Conservation (phyloP, 1,140 invertebrate species). For the Mesaphorura yosii region DNA sequence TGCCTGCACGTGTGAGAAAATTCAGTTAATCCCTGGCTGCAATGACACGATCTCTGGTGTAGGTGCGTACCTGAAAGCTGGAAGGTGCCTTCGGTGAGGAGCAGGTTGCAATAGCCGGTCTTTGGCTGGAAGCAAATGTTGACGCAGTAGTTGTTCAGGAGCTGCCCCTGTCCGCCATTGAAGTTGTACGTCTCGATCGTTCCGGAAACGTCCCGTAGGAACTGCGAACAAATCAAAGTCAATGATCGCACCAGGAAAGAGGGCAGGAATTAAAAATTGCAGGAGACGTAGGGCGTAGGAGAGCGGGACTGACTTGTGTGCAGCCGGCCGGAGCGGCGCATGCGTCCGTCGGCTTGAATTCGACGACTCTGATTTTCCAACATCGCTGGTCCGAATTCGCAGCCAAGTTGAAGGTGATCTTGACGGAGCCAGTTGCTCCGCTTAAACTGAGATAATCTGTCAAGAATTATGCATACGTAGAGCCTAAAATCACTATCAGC, state of each 20-base stretch:
- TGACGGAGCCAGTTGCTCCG: constrained; percentile 2
- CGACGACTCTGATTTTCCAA: constrained; percentile 54
- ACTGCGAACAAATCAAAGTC: constrained; percentile 25
- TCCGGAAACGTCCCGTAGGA: constrained; percentile 12
- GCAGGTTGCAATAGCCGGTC: constrained; percentile 18
- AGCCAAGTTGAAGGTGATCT: background rate
- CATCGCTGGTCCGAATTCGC: constrained; percentile 14
- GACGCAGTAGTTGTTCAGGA: constrained; percentile 15
- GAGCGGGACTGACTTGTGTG: constrained; percentile 22
- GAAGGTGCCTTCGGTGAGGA: constrained; percentile 21
- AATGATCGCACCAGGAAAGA: too few relatives aligned
- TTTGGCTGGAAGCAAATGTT: constrained; percentile 10
- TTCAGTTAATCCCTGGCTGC: background rate
- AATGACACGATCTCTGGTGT: background rate
- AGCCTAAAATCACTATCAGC: background rate
- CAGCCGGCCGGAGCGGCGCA: constrained; percentile 48
- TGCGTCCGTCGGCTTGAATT: constrained; percentile 39
- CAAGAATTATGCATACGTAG: background rate
- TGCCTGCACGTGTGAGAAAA: constrained; percentile 10
- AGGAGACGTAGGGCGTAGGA: too few relatives aligned
- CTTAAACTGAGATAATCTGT: constrained; percentile 6
- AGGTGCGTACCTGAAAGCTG: constrained; percentile 3
- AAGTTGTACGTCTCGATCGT: constrained; percentile 13
- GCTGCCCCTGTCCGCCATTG: constrained; percentile 19
- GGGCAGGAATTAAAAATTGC: too few relatives aligned